Base-by-base conservation (phyloP, 2,113 vertebrate species). In the Ivindomyrus marchei region DNA sequence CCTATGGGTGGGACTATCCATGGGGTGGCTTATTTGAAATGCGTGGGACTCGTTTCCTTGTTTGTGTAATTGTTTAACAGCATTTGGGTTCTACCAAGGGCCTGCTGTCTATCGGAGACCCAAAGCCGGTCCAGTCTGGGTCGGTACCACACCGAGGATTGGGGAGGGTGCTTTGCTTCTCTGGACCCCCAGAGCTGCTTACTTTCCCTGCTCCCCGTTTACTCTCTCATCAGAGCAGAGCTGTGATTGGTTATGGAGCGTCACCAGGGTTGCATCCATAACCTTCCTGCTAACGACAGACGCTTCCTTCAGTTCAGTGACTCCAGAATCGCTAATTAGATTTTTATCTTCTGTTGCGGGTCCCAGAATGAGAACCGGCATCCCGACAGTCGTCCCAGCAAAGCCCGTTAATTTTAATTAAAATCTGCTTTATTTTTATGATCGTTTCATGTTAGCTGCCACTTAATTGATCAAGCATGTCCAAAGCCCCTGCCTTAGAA, bases 311-410 rank as follows among this genome's bases (percentile, higher is more conserved):
- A 42, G n/a, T 42, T 45, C 47, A 47, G 9, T 91, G 92, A 93
- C 89, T 95, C 95, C 95, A 94, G 92, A 96, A 94, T 95, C 95
- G 93, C 94, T 95, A 95, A 96, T 96, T 92, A 94, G 92, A 94
- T 94, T 93, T 92, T 90, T 91, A 91, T 92, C 91, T 91, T 92
- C 92, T 92, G 90, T 46, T 42, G 91, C 88, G 88, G 88, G 86
- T 90, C 90, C 92, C 92, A 91, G 90, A 91, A 90, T 90, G 93
- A 92, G 94, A 95, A 95, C 94, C 89, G 93, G 94, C 94, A 95
- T 95, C 94, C 95, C 86, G 45, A 87, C 91, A 92, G 87, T 89
- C 89, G 88, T 85, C 50, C 91, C 92, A 92, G 92, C 91, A 85
- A 70, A 36, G 15, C 1, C 31, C 15, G 4, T 39, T 80, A 1